phyloP scores from a whole-genome alignment of 2,113 vertebrate species.

The Xenotilapia leptura region DNA sequence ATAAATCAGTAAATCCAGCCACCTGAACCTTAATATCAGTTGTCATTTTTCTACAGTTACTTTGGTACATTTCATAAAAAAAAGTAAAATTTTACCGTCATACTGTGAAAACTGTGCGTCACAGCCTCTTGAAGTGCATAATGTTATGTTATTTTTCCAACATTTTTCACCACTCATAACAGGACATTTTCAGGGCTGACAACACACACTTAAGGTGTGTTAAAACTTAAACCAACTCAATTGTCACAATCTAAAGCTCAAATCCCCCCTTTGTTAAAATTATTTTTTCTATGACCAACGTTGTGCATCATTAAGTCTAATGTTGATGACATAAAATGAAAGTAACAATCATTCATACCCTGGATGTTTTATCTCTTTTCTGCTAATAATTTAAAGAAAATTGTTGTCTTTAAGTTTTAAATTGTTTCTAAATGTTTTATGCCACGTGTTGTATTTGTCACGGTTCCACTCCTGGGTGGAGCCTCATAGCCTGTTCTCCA shows the following conservation, averaged over 20 bases:
- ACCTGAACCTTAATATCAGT: background rate
- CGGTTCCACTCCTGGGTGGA: background rate
- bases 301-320: background rate
- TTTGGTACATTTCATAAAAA: background rate
- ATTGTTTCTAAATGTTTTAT: background rate
- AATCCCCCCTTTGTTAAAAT: background rate
- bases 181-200: background rate
- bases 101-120: accelerated
- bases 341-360: background rate
- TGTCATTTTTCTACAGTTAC: background rate
- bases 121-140: accelerated
- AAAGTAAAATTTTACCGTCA: background rate
- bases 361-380: background rate
- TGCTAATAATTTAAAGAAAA: background rate
- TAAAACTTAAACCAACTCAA: background rate
- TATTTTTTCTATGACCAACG: background rate
- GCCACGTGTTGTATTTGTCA: background rate
- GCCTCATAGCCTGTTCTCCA: background rate
- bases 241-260: background rate
- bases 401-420: background rate
- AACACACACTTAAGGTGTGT: background rate
- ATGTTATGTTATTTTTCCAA: background rate
- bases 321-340: background rate
- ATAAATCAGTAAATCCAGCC: background rate
- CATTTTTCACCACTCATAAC: background rate